phyloP scores from a whole-genome alignment of 1,140 invertebrate genomes.

The Drosophila cardini region DNA sequence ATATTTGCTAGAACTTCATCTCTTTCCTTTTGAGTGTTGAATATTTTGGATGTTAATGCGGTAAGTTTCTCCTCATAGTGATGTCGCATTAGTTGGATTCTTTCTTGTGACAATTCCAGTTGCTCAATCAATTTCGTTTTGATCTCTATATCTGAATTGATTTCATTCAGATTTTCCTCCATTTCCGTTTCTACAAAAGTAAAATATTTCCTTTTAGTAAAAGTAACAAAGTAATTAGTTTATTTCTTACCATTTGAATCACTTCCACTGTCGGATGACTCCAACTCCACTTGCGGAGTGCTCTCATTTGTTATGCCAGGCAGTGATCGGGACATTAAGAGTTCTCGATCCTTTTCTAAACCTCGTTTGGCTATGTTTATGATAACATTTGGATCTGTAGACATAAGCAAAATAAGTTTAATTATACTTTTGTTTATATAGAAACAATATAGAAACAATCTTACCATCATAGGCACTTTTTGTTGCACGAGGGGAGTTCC shows the following conservation, averaged over 20 bases:
- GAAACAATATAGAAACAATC: neutral
- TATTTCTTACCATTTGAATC: constrained; percentile 85
- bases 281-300: constrained; percentile 86
- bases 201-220: neutral
- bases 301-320: constrained; percentile 83
- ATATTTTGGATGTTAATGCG: constrained; percentile 94
- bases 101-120: constrained; percentile 93
- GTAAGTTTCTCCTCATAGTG: constrained; percentile 98
- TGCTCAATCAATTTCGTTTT: constrained; percentile 97
- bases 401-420: neutral
- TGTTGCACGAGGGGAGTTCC: constrained; percentile 16
- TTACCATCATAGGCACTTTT: constrained; percentile 59
- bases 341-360: constrained; percentile 85
- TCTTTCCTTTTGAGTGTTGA: constrained; percentile 95
- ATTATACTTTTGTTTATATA: neutral
- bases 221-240: neutral
- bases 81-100: constrained; percentile 92
- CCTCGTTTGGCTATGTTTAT: constrained; percentile 86
- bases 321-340: constrained; percentile 70
- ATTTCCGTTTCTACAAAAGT: constrained; percentile 76
- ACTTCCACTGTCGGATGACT: constrained; percentile 85
- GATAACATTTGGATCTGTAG: constrained; percentile 70
- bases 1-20: constrained; percentile 93
- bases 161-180: constrained; percentile 90
- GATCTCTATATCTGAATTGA: constrained; percentile 96